Evolutionary conservation across 2,113 vertebrate species (phyloP), one percentile per base, ranked within the genome.

Genomic region (Leucosticte australis): DNA sequence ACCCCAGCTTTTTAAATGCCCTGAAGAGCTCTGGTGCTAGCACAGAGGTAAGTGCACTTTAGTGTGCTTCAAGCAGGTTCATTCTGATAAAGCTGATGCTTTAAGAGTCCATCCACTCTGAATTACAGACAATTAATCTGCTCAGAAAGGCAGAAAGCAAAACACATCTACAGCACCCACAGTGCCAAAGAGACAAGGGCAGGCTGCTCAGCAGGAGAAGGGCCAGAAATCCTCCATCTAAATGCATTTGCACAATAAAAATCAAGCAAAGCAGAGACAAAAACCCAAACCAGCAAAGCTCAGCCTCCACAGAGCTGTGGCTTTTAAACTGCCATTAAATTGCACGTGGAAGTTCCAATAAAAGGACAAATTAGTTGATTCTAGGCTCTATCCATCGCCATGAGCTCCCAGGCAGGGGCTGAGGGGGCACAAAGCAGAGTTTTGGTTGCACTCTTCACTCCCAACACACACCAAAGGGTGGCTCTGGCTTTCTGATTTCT

Each of bases 91-190:
- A 95, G 73, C 78, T 6, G 13, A 39, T 84, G 77, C 77, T 95
- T 88, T 81, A 88, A 77, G 95, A 93, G 90, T 83, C 90, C 57
- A 74, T 85, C 80, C 71, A 92, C 65, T 81, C 87, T 77, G 83
- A 91, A 97, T 84, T 68, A 69, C 50, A 81, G 65, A 70, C 81
- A 87, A 97, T 97, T 97, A 92, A 93, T 94, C 87, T 84, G 71
- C 91, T 91, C 42, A 39, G 26, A 28, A 92, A 95, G 80, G 83
- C 65, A 12, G 41, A 68, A 42, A 76, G 77, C 52, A 92, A 91
- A 94, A 82, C 39, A 42, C 8, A 5, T 49, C 93, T 44, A 44
- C 53, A 27, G 47, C 85, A 62, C 46, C 26, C 14, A 57, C 19
- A 67, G 39, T 33, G 62, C n/a, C 7, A 56, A 14, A 62, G 76